Evolutionary conservation across 2,113 vertebrate species (phyloP).

Genomic region (Cinclus cinclus): DNA sequence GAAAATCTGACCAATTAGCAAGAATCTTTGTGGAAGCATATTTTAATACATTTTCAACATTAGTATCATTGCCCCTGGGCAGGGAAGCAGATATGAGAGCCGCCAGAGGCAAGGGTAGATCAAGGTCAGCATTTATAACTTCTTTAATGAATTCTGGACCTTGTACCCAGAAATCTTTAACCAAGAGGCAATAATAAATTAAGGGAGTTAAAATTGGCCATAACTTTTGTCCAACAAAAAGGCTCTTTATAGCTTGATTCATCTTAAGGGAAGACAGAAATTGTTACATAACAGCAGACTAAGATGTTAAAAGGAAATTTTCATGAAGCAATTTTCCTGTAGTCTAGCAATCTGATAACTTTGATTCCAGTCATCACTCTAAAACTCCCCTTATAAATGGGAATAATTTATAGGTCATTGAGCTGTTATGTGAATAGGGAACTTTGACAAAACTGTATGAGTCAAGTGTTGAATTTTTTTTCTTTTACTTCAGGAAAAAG

Average conservation of each 20-base stretch:
- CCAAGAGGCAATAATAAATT: conserved; percentile 32
- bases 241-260: conserved; percentile 49
- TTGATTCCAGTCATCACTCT: background rate
- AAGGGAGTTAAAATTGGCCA: background rate
- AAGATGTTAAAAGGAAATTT: conserved; percentile 1
- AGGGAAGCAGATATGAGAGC: background rate
- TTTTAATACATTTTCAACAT: conserved; percentile 54
- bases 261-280: conserved; percentile 15
- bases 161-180: conserved; percentile 11
- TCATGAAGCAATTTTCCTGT: background rate
- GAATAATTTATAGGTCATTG: background rate
- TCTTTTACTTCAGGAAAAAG: background rate
- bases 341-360: background rate
- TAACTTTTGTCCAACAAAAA: background rate
- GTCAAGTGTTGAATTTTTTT: background rate
- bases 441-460: background rate
- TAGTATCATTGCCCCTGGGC: background rate
- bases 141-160: conserved; percentile 27
- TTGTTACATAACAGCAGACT: conserved; percentile 31
- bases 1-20: conserved; percentile 55
- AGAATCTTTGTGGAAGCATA: conserved; percentile 34
- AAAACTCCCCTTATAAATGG: background rate
- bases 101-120: conserved; percentile 13
- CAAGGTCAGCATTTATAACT: conserved; percentile 50
- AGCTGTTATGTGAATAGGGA: background rate